phyloP scores from a whole-genome alignment of 2,888 invertebrate genomes.

The Lasioglossum oenotherae region DNA sequence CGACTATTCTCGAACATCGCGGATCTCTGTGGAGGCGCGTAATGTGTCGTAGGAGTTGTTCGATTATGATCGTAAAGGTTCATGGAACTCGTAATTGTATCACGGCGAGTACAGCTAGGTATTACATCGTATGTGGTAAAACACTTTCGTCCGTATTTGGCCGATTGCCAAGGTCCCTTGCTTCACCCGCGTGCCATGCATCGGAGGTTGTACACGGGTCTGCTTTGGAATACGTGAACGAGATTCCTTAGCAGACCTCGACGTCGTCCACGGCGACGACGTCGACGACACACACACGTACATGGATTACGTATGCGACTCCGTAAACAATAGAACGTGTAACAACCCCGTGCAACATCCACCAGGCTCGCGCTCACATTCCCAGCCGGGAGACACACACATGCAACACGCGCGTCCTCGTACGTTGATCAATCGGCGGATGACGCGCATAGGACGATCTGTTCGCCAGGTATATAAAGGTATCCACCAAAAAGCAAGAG shows the following conservation, averaged over 20 bases:
- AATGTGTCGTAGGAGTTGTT: not conserved
- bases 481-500: slow-evolving; percentile 71
- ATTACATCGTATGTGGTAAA: slow-evolving; percentile 74
- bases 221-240: slow-evolving; percentile 67
- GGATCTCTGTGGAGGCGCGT: not conserved
- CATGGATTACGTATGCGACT: slow-evolving; percentile 57
- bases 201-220: slow-evolving; percentile 52
- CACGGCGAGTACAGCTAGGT: slow-evolving; percentile 21
- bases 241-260: slow-evolving; percentile 63
- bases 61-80: slow-evolving; percentile 53
- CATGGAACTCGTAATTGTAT: slow-evolving; percentile 62
- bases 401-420: slow-evolving; percentile 67
- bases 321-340: slow-evolving; percentile 65
- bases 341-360: slow-evolving; percentile 66
- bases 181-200: slow-evolving; percentile 67
- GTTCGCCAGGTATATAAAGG: slow-evolving; percentile 77
- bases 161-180: slow-evolving; percentile 79
- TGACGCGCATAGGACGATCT: slow-evolving; percentile 72
- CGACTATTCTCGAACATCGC: not conserved
- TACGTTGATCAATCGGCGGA: slow-evolving; percentile 75
- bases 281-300: slow-evolving; percentile 25
- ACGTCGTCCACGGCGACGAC: slow-evolving; percentile 29
- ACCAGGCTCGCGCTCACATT: slow-evolving; percentile 33
- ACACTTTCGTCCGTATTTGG: slow-evolving; percentile 79
- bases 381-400: slow-evolving; percentile 18